These are phyloP conservation scores for Phoebastria nigripes DNA, from an alignment of 2,797 vertebrate species.

Conservation along the genomic window DNA sequence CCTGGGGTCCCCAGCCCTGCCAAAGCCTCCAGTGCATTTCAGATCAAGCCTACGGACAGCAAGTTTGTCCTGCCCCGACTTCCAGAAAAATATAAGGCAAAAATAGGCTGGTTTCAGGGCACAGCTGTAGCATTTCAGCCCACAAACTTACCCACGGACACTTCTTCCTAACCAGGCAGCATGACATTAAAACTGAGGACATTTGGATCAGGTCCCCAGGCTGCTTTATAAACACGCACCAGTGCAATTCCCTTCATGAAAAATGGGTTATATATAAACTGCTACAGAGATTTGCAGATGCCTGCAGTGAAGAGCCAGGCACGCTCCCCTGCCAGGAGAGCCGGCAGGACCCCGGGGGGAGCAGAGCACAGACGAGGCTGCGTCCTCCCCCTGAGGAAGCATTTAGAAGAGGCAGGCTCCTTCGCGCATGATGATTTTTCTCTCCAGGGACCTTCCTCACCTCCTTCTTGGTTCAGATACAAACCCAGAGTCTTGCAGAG, in stretches of 20 bases:
- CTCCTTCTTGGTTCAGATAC: neutral
- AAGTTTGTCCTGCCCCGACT: neutral
- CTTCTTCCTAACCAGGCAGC: neutral
- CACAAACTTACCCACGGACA: neutral
- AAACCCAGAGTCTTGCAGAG: neutral
- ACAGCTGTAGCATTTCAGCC: neutral
- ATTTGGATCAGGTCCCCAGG: slow-evolving; percentile 23
- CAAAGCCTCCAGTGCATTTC: neutral
- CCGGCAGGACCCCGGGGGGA: neutral
- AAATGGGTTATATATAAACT: neutral
- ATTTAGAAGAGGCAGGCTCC: neutral
- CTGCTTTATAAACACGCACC: neutral
- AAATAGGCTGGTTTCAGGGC: neutral
- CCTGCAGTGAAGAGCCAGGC: neutral
- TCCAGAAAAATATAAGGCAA: neutral
- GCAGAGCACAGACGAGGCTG: neutral
- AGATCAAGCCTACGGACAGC: neutral
- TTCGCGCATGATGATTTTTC: neutral
- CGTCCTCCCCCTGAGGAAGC: neutral
- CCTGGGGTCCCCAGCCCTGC: neutral
- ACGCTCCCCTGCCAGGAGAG: neutral
- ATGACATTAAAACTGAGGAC: neutral
- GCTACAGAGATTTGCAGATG: neutral
- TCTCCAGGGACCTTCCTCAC: neutral
- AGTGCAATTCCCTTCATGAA: neutral